Evolutionary conservation across 2,113 vertebrate species (phyloP), one percentile per base, ranked within the genome.

Genomic region (Tragelaphus imberbis): DNA sequence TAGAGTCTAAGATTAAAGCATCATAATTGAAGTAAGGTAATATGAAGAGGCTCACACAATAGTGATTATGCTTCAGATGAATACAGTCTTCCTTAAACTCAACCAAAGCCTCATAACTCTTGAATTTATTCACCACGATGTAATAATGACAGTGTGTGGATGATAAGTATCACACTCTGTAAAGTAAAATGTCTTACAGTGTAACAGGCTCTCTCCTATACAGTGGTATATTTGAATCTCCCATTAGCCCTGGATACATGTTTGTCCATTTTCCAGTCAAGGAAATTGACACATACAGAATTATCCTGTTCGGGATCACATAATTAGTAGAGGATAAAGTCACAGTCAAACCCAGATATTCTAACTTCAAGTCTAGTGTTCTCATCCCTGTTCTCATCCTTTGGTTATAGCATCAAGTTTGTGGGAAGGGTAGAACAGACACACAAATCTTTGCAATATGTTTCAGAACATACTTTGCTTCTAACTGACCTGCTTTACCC

Each of bases 1-100:
- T 96, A 97, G 36, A 97, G 14, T 95, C 80, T 95, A 97, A 96
- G 58, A 96, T 96, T 85, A 96, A 97, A 96, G n/a, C n/a, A 92
- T 95, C 88, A 85, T 95, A 94, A 94, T 68, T 84, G 87, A 89
- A 96, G 40, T 95, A 94, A 90, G 82, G 95, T 94, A 97, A 93
- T 92, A 92, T 55, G 58, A 94, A 95, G 51, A 75, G 49, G 71
- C 16, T 95, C 53, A 80, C 36, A 91, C 13, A 96, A 58, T 89
- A 93, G 91, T 84, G 36, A 94, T 84, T 93, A 40, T 59, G 30
- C 36, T 90, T 77, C 44, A 55, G 27, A 92, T 59, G 56, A 93
- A 90, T 96, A 63, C 59, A 84, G 89, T 97, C 63, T 97, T 95
- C 61, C 84, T 84, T 93, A 93, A 93, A 80, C 6, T 84, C 68